phyloP scores from a whole-genome alignment of 2,888 invertebrate genomes.

The Sycophila texana region DNA sequence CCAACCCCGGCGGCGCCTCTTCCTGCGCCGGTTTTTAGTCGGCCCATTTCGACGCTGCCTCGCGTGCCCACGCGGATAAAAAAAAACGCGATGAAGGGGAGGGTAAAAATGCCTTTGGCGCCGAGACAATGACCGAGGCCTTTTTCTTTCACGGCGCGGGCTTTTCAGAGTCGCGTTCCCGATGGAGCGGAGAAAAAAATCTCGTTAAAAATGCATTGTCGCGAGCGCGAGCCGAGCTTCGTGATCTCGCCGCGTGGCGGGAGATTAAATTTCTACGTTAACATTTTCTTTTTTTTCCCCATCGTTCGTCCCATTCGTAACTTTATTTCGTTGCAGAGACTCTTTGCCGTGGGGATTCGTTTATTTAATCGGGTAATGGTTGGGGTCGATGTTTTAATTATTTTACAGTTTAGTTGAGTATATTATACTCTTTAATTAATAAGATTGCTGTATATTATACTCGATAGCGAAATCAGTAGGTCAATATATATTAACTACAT shows the following conservation, averaged over 20 bases:
- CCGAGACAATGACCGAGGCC: conserved; percentile 45
- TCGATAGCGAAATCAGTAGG: no score
- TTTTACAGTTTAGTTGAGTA: no score
- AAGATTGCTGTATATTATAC: no score
- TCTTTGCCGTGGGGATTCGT: no score
- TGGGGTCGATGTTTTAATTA: no score
- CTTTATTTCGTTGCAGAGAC: no score
- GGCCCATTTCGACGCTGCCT: not conserved
- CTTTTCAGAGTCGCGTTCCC: conserved; percentile 7
- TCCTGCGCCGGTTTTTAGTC: conserved; percentile 21
- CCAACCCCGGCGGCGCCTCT: not conserved
- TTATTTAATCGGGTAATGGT: no score
- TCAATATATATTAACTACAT: no score
- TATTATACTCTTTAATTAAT: no score
- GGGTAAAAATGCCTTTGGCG: conserved; percentile 36
- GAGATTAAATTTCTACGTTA: conserved; percentile 18
- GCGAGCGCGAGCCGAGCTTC: conserved; percentile 5
- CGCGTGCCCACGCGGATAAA: not conserved
- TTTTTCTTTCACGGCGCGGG: not conserved
- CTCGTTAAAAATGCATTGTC: conserved; percentile 48
- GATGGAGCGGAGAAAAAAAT: conserved; percentile 3
- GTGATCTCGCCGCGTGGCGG: conserved; percentile 17
- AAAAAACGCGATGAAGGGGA: not conserved
- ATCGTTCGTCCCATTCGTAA: no score
- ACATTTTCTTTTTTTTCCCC: no score